Base-by-base conservation (phyloP, 2,888 invertebrate species). In the Acleris laterana region DNA sequence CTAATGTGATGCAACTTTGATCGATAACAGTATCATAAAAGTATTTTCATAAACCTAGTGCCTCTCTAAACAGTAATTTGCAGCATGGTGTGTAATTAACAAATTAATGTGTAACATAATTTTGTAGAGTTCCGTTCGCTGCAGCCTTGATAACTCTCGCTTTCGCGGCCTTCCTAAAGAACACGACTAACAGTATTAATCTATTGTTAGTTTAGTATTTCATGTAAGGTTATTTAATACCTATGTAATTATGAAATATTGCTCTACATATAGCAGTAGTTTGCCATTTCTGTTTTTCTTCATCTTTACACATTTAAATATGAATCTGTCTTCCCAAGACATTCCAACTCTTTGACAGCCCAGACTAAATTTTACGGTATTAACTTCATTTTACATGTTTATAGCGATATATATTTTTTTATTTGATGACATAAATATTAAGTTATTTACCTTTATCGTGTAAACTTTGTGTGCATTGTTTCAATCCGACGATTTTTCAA, bases 111-210 rank as follows among this genome's bases (percentile, higher is more conserved):
- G 28, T 52, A 52, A 57, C 20, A 64, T 53, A 42, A 53, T 28
- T 55, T 64, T 49, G 44, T 42, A 56, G 6, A 16, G 25, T 57
- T 57, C 7, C 28, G 48, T 32, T 32, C 19, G 46, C 16, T 52
- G 2, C 76, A 73, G 72, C 81, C 80, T 82, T 81, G 77, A 66
- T 63, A 72, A 68, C 71, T 77, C 75, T 79, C 79, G 74, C 76
- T 80, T 81, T 79, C 77, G 67, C 69, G 74, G 74, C 72, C 73
- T 77, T 74, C 72, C 68, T 71, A 59, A 61, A 70, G n/a, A 49
- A 20, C 56, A 19, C 28, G n/a, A 19, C 44, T 61, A 13, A 38
- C 38, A 38, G 13, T 25, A 44, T 52, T 62, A 59, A 66, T 46
- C 51, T 62, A 51, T 62, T 25, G 46, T 62, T 48, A 46, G 9